Conservation (phyloP, 2,888 invertebrate genomes). For the Callyntrura sp. region DNA sequence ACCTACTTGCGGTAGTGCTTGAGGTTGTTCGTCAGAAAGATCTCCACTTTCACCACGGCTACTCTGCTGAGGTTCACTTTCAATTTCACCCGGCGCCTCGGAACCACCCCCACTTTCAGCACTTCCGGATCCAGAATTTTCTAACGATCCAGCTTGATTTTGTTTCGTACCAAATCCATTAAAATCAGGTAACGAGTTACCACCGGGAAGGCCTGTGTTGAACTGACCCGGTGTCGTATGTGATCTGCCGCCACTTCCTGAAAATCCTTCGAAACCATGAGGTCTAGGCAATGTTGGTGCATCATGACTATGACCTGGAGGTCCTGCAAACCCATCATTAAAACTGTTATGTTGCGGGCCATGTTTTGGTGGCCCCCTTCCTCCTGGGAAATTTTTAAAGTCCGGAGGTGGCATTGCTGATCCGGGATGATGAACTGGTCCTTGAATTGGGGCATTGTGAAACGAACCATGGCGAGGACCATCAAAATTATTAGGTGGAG, state of each 20-base stretch:
- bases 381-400: not conserved
- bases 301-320: not conserved
- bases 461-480: too few relatives aligned
- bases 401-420: not conserved
- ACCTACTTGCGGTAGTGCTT: not conserved
- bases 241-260: not conserved
- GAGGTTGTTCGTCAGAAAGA: not conserved
- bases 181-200: not conserved
- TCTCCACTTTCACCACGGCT: not conserved
- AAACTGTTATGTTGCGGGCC: not conserved
- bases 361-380: not conserved
- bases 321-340: not conserved
- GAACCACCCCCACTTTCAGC: slow-evolving; percentile 14
- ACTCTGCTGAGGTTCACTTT: not conserved
- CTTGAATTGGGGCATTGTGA: slow-evolving; percentile 41
- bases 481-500: too few relatives aligned
- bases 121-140: slow-evolving; percentile 22
- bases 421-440: not conserved
- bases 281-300: not conserved
- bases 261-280: not conserved
- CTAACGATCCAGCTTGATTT: not conserved
- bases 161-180: not conserved
- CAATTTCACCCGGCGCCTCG: not conserved
- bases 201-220: not conserved
- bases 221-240: not conserved